Conservation (phyloP, 2,797 vertebrate genomes). For the Tamandua tetradactyla region DNA sequence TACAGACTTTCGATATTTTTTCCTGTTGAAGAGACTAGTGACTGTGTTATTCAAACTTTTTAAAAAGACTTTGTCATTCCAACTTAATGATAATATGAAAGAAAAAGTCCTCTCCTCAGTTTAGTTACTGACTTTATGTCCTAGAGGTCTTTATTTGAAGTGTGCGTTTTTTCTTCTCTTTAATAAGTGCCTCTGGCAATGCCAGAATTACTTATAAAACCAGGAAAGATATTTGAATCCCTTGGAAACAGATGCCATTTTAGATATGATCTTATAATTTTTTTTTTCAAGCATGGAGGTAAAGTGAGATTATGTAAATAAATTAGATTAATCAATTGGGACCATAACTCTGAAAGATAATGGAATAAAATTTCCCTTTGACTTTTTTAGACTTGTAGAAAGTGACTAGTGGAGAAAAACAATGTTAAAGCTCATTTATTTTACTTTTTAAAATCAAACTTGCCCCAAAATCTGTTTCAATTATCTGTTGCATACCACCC, state of each 20-base stretch:
- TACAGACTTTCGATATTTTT: neutral
- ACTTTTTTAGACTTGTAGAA: slow-evolving; percentile 19
- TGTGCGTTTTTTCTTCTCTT: neutral
- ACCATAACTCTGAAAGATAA: neutral
- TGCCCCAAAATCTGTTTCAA: neutral
- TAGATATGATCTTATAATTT: neutral
- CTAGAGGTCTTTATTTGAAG: neutral
- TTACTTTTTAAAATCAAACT: neutral
- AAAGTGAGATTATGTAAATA: neutral
- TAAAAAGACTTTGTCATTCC: neutral
- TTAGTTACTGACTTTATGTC: neutral
- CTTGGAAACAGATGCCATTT: neutral
- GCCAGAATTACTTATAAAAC: slow-evolving; percentile 6
- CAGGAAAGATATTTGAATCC: neutral
- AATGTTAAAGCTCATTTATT: neutral
- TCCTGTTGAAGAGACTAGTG: neutral
- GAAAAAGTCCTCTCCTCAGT: neutral
- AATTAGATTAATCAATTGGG: slow-evolving; percentile 1
- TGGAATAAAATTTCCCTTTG: neutral
- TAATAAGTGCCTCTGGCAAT: slow-evolving; percentile 5
- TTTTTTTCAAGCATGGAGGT: neutral
- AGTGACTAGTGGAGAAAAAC: neutral
- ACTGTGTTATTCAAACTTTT: neutral
- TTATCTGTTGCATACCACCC: neutral
- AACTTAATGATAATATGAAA: neutral